Base-by-base conservation (phyloP, 2,113 vertebrate genomes). In the Cyprinus carpio region DNA sequence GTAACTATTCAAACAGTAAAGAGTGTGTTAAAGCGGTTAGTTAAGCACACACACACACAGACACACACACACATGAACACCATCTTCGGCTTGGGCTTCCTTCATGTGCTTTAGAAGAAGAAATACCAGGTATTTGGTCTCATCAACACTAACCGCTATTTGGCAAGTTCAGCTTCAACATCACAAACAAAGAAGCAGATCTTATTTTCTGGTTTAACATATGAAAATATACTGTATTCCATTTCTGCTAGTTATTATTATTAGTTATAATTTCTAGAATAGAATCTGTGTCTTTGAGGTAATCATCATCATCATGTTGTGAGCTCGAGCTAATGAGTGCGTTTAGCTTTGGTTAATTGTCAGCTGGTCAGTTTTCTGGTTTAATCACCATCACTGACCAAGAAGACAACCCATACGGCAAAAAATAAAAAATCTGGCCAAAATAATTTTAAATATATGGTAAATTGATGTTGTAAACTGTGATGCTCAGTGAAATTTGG, bases 181-280 rank as follows among this genome's bases (percentile, higher is more conserved):
- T 86, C 84, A 91, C 54, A 87, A 75, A 87, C 81, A 77, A 51
- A 87, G 87, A 87, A 87, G 64, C 64, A 87, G 78, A 82, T 84
- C 49, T 76, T 83, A 75, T 81, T 75, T 81, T 90, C 77, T 31
- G 29, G 74, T 86, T 78, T 46, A 83, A 86, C 51, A 34, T 91
- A 90, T 69, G 89, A 92, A 94, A 93, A 94, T 93, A 93, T 82
- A n/a, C n/a, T n/a, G n/a, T n/a, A 85, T 84, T 79, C 72, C 27
- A 88, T 88, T 87, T 87, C 87, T 29, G 67, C 27, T 71, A 82
- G 83, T 81, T 81, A 43, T 58, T 58, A 16, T 51, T 51, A 56
- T 75, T 86, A 84, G 82, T 81, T 88, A 85, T 88, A 85, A 87
- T 77, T 85, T 88, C 75, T 89, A 84, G 76, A 72, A 82, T 75